A percentile compares a stretch with the other conserved stretches of the same genome.
phyloP scores from a whole-genome alignment of 2,797 vertebrate species.

The Protosalanx chinensis region DNA sequence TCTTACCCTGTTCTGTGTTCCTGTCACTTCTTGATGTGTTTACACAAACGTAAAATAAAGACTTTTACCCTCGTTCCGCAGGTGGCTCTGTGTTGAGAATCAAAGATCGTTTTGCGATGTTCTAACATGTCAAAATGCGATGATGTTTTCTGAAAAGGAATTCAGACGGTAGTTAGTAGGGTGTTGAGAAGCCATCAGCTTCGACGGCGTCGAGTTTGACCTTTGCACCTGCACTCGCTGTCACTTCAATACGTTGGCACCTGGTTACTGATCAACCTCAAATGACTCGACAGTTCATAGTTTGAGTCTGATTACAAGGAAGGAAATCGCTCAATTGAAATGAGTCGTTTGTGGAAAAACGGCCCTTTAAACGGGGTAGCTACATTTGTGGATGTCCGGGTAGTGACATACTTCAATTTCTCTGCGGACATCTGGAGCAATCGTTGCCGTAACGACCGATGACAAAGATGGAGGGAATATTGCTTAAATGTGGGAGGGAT shows the following conservation, averaged over 20 bases:
- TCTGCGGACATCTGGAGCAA: conserved; percentile 68
- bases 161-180: not conserved
- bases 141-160: not conserved
- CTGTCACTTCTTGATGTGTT: not conserved
- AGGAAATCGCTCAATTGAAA: conserved; percentile 11
- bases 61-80: not conserved
- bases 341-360: conserved; percentile 43
- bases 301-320: conserved; percentile 44
- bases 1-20: too few relatives aligned
- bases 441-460: conserved; percentile 56
- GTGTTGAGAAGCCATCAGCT: conserved; percentile 13
- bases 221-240: conserved; percentile 39
- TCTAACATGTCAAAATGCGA: not conserved
- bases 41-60: not conserved
- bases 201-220: conserved; percentile 54
- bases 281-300: conserved; percentile 40
- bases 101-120: not conserved
- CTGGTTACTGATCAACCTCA: conserved; percentile 45
- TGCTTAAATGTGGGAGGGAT: conserved; percentile 75
- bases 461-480: conserved; percentile 70
- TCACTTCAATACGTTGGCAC: conserved; percentile 49
- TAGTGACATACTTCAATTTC: conserved; percentile 60
- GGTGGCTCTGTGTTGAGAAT: not conserved
- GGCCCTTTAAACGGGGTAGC: conserved; percentile 33
- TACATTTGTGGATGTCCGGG: conserved; percentile 38